Conservation (phyloP, 2,797 vertebrate species). For the Oreonectes daqikongensis region DNA sequence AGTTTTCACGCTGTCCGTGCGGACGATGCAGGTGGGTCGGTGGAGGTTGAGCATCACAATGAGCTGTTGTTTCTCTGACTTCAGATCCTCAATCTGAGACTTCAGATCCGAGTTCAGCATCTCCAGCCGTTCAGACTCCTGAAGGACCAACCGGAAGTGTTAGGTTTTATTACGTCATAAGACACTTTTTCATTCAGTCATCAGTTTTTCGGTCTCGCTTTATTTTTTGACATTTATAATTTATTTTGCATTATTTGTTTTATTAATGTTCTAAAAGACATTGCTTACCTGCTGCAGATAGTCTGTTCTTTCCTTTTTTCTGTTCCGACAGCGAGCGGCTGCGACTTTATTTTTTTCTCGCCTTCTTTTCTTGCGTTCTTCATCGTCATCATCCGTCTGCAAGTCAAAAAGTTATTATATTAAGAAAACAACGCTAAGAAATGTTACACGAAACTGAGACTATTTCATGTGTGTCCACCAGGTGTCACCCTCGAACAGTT, state of each 20-base stretch:
- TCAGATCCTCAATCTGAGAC: slow-evolving; percentile 94
- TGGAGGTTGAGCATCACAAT: slow-evolving; percentile 94
- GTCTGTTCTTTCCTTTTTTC: slow-evolving; percentile 96
- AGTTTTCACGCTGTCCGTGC: slow-evolving; percentile 90
- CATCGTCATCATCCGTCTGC: slow-evolving; percentile 86
- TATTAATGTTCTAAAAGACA: neutral
- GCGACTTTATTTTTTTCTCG: slow-evolving; percentile 97
- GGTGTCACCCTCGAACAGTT: slow-evolving; percentile 27
- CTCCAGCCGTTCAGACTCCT: slow-evolving; percentile 96
- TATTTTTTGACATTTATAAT: neutral
- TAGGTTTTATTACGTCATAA: neutral
- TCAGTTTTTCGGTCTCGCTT: neutral
- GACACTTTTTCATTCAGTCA: neutral
- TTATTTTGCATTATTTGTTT: neutral
- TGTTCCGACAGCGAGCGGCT: slow-evolving; percentile 94
- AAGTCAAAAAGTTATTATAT: no score
- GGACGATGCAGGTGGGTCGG: slow-evolving; percentile 93
- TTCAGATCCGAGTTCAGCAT: slow-evolving; percentile 93
- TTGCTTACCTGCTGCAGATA: slow-evolving; percentile 89
- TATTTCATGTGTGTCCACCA: slow-evolving; percentile 3
- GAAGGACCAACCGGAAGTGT: slow-evolving; percentile 35
- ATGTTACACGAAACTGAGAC: neutral
- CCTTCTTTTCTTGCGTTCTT: slow-evolving; percentile 90
- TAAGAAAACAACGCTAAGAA: no score
- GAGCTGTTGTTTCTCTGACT: slow-evolving; percentile 91